Evolutionary conservation across 2,888 invertebrate species (phyloP), one percentile per base, ranked within the genome.

Genomic region (Sylvicola cinctus): DNA sequence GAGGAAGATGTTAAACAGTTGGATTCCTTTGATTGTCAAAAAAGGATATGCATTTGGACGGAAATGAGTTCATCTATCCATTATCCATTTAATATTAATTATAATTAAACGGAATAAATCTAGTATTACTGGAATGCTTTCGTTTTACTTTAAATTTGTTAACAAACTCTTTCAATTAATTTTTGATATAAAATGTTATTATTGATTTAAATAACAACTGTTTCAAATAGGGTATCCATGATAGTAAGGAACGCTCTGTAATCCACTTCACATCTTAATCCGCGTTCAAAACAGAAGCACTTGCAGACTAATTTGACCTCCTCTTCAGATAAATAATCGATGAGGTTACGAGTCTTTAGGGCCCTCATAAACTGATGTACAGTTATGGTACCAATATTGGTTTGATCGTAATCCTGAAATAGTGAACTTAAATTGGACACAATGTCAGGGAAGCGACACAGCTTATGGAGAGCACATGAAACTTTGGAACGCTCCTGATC

Each of bases 301-400:
- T 77, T 77, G 58, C 70, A 70, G 38, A 80, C 45, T n/a, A 68
- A 56, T 37, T 75, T 70, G 14, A 78, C 60, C 54, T 81, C 79
- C 20, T 65, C 63, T 38, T 65, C 63, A 32, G 73, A 74, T 35
- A 80, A 57, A 45, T 70, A 52, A 46, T 66, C 54, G 44, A 72
- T 60, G 64, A 79, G 63, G 23, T 65, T 65, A 39, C 78, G 66
- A 25, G 65, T 51, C 16, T 71, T 66, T 29, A 81, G 58, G 32
- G 70, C 73, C 44, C 74, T 70, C 44, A 71, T 59, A 51, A 77
- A 68, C 41, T 68, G 63, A 45, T 66, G 65, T 42, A 63, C 64
- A 12, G 70, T 62, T 17, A 80, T 60, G 3, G 72, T 69, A 38
- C 80, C 79, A 50, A 73, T 73, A 27, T 66, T 64, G 40, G 64